These are phyloP conservation scores for Therioaphis trifolii DNA, from an alignment of 2,888 invertebrate species.

Conservation along the genomic window DNA sequence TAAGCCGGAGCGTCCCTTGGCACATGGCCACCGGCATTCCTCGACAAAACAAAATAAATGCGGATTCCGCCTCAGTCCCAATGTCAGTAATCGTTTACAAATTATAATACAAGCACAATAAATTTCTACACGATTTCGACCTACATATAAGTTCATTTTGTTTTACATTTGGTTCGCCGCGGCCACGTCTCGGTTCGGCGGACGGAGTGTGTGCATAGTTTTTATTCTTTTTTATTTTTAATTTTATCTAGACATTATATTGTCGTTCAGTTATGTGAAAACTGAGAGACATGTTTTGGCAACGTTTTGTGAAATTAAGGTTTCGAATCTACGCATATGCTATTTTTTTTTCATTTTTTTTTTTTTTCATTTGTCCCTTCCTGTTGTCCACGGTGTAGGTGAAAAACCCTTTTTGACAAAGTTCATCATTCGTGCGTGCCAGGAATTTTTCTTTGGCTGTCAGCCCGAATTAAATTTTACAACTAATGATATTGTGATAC, in stretches of 20 bases:
- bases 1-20: conserved; percentile 48
- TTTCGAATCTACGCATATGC: conserved; percentile 20
- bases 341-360: conserved; percentile 14
- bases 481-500: conserved; percentile 44
- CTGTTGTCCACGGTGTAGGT: conserved; percentile 35
- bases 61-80: conserved; percentile 18
- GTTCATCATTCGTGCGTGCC: conserved; percentile 33
- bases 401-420: conserved; percentile 48
- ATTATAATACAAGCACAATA: conserved; percentile 34
- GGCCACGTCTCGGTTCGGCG: neutral
- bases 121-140: conserved; percentile 33
- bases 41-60: conserved; percentile 45
- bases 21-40: conserved; percentile 53
- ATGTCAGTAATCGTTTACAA: conserved; percentile 53
- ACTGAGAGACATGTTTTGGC: conserved; percentile 44
- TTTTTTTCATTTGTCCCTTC: neutral
- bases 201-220: no score
- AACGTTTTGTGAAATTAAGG: conserved; percentile 42
- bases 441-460: conserved; percentile 41
- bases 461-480: conserved; percentile 14
- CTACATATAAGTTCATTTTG: conserved; percentile 27
- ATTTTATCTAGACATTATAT: neutral
- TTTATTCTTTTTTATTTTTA: neutral
- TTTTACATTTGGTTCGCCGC: neutral
- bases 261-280: conserved; percentile 6